Percentiles rank a stretch among this genome's conserved stretches.
Evolutionary conservation across 1,140 invertebrate species (phyloP).

Genomic region (Papilio machaon): DNA sequence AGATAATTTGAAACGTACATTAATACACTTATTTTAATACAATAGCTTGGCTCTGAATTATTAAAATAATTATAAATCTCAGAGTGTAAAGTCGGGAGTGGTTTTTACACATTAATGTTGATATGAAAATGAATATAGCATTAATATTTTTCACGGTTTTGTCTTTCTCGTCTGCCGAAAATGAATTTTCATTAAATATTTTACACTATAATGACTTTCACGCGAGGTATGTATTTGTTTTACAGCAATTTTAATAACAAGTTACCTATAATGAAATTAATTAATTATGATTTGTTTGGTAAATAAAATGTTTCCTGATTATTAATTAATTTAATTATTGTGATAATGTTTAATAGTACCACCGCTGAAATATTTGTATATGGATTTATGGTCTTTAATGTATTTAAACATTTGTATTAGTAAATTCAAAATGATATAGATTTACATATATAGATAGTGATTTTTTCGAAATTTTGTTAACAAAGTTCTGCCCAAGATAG

Average conservation of each 20-base stretch:
- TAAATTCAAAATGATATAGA: neutral
- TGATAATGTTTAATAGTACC: neutral
- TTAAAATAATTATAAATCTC: conserved; percentile 18
- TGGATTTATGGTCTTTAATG: neutral
- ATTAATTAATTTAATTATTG: neutral
- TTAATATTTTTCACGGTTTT: conserved; percentile 40
- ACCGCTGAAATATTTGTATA: neutral
- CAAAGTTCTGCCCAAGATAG: too few species aligned
- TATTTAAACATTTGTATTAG: neutral
- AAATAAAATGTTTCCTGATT: neutral
- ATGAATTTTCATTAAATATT: conserved; percentile 80
- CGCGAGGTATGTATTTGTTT: conserved; percentile 78
- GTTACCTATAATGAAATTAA: neutral
- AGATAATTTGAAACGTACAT: conserved; percentile 6
- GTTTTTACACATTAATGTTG: neutral
- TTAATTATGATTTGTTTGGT: neutral
- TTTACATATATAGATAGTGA: too few species aligned
- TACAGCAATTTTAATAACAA: neutral
- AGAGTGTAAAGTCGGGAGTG: neutral
- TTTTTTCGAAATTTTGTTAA: too few species aligned
- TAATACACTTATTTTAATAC: neutral
- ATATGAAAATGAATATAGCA: conserved; percentile 22
- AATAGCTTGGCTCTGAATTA: neutral
- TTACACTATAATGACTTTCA: conserved; percentile 89
- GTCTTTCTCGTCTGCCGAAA: conserved; percentile 41